Evolutionary conservation across 2,113 vertebrate genomes (phyloP).

Genomic region (Sialia sialis): DNA sequence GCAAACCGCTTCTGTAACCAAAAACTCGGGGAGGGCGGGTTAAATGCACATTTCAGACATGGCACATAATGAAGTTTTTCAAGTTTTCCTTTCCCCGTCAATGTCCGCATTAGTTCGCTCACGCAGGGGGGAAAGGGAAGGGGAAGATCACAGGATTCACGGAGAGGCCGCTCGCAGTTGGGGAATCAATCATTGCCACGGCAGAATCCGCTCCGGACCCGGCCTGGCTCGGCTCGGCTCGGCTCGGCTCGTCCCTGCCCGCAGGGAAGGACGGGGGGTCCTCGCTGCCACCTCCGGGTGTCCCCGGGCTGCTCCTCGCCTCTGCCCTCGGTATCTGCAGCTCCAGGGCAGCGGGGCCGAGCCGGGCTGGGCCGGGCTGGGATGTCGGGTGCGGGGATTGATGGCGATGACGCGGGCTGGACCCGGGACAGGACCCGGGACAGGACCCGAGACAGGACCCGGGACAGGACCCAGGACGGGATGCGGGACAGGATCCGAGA

Average conservation of each 20-base stretch:
- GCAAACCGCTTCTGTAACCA: background rate
- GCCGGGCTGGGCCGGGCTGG: too few relatives aligned
- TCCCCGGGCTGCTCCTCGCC: too few relatives aligned
- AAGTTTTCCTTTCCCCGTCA: background rate
- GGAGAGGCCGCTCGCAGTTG: rapidly evolving
- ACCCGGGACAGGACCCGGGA: too few relatives aligned
- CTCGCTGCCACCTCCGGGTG: rapidly evolving
- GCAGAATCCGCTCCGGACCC: background rate
- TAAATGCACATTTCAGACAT: background rate
- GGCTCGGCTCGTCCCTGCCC: background rate
- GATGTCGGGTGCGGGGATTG: too few relatives aligned
- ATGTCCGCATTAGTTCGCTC: rapidly evolving
- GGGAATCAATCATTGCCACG: background rate
- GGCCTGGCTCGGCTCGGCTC: rapidly evolving
- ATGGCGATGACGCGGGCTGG: too few relatives aligned
- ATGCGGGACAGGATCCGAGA: too few relatives aligned
- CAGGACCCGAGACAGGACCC: too few relatives aligned
- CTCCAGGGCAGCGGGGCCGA: too few relatives aligned
- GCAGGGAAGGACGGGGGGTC: rapidly evolving
- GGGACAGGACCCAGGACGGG: too few relatives aligned
- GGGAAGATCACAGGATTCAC: background rate
- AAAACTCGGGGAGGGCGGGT: background rate
- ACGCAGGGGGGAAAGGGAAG: rapidly evolving
- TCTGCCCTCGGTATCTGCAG: too few relatives aligned
- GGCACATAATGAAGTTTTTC: background rate